phyloP scores from a whole-genome alignment of 2,888 invertebrate genomes.

The Phanerotoma sp. region DNA sequence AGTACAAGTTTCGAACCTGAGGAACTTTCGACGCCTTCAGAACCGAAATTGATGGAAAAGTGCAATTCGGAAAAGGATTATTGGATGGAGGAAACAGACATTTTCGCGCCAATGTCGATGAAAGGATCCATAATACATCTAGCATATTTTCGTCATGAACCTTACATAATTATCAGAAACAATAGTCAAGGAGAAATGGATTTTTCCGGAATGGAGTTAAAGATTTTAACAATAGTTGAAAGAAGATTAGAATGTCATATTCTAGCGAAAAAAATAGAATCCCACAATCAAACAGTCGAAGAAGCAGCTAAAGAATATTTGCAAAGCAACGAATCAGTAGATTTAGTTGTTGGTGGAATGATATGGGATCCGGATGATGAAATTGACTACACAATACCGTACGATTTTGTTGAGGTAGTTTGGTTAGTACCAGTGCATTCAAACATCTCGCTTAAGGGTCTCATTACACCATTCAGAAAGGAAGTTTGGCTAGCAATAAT shows the following conservation, averaged over 20 bases:
- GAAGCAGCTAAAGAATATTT: constrained; percentile 22
- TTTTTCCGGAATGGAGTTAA: constrained; percentile 31
- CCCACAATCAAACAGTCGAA: constrained; percentile 24
- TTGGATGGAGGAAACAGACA: not conserved
- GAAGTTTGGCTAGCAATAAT: constrained; percentile 44
- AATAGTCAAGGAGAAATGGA: not conserved
- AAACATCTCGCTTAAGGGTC: constrained; percentile 40
- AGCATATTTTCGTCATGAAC: constrained; percentile 34
- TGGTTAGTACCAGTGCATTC: constrained; percentile 42
- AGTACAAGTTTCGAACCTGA: constrained; percentile 31
- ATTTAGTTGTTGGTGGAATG: constrained; percentile 40
- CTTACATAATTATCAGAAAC: constrained; percentile 27
- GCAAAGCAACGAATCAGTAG: constrained; percentile 21
- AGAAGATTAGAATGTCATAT: constrained; percentile 18
- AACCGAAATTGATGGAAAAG: constrained; percentile 31
- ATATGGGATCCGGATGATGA: constrained; percentile 24
- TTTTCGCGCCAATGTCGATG: constrained; percentile 21
- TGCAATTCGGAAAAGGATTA: constrained; percentile 29
- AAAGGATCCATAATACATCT: constrained; percentile 32
- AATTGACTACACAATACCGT: constrained; percentile 36
- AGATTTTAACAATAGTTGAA: constrained; percentile 22
- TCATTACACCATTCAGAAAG: constrained; percentile 40
- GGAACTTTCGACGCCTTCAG: constrained; percentile 28
- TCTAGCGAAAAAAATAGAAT: constrained; percentile 10
- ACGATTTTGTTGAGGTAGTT: constrained; percentile 36